Conservation (phyloP, 2,113 vertebrate species). For the Phocoena phocoena region DNA sequence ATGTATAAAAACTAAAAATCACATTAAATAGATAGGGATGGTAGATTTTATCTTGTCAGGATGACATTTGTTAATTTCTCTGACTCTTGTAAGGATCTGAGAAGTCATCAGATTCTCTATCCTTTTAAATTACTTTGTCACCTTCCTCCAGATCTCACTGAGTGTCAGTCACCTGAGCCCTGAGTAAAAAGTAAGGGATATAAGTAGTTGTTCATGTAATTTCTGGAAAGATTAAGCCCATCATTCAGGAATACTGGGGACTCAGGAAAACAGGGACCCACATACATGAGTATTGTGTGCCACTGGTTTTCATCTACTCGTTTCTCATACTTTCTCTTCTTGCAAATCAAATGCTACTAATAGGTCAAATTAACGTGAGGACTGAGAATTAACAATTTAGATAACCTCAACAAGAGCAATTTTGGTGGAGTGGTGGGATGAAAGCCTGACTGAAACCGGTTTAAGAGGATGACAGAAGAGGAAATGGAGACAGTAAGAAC, state of each 20-base stretch:
- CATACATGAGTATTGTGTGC: neutral
- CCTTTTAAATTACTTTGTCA: conserved; percentile 27
- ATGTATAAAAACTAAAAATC: neutral
- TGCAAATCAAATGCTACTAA: neutral
- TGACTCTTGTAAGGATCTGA: neutral
- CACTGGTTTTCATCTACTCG: neutral
- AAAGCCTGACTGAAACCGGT: neutral
- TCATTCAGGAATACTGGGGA: neutral
- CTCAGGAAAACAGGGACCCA: neutral
- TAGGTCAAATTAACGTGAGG: neutral
- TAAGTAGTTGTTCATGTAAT: neutral
- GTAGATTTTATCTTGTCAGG: neutral
- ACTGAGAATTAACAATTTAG: neutral
- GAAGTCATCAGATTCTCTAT: neutral
- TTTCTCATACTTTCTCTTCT: neutral
- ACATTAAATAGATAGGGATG: neutral
- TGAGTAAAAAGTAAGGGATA: neutral
- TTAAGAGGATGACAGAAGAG: neutral
- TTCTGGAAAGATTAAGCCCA: neutral
- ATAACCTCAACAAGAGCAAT: neutral
- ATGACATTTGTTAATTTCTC: conserved; percentile 11
- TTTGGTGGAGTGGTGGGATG: neutral
- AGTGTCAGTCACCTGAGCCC: neutral
- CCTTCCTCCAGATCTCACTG: neutral
- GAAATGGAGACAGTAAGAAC: neutral